These are phyloP conservation scores for Pteruthius melanotis DNA, from an alignment of 2,113 vertebrate genomes.

Conservation along the genomic window DNA sequence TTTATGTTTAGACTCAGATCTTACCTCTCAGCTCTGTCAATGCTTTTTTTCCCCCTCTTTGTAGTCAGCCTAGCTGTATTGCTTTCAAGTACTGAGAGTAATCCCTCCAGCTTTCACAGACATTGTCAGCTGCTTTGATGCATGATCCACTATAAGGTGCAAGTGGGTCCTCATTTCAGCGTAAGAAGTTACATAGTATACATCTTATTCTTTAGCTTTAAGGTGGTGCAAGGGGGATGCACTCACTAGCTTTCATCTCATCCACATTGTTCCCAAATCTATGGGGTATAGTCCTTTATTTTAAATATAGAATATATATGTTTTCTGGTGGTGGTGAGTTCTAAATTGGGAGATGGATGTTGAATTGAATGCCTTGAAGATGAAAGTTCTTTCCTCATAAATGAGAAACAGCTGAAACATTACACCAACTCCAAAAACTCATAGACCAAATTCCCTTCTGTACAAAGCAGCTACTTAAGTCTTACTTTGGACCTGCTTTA, in stretches of 20 bases:
- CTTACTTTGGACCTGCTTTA: neutral
- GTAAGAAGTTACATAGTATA: neutral
- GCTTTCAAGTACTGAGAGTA: conserved; percentile 50
- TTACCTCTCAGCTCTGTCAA: neutral
- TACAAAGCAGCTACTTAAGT: neutral
- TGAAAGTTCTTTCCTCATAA: neutral
- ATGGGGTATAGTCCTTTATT: neutral
- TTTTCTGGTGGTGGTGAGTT: neutral
- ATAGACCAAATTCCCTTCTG: neutral
- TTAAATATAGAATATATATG: neutral
- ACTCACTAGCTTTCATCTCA: neutral
- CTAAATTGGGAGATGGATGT: neutral
- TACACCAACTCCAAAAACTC: neutral
- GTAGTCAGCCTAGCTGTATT: conserved; percentile 9
- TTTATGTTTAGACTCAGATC: conserved; percentile 32
- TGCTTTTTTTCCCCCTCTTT: neutral
- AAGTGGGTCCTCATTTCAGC: neutral
- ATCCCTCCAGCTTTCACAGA: conserved; percentile 30
- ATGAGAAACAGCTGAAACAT: neutral
- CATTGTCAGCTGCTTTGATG: conserved; percentile 53
- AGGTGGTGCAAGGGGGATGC: neutral
- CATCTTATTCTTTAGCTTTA: neutral
- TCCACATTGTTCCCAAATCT: conserved; percentile 1
- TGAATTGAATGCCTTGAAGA: neutral
- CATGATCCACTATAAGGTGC: neutral